Conservation (phyloP, 2,888 invertebrate species). For the Andrena marginata region DNA sequence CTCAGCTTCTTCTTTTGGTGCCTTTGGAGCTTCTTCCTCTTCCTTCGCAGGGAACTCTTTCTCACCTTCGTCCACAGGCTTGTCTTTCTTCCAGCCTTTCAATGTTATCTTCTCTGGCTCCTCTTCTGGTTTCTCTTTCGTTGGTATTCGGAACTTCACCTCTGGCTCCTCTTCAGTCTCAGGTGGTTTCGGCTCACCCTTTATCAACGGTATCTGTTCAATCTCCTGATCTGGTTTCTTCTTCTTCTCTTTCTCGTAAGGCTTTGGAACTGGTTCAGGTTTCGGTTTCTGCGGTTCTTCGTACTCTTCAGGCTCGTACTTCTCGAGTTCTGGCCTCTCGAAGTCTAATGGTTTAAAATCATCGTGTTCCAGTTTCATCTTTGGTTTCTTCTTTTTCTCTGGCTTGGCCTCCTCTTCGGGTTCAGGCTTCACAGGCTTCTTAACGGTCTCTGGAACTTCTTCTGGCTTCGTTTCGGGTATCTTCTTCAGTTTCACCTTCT, state of each 20-base stretch:
- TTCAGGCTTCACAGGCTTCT: conserved; percentile 74
- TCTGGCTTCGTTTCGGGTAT: conserved; percentile 79
- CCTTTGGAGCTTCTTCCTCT: conserved; percentile 61
- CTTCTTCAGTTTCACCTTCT: conserved; percentile 83
- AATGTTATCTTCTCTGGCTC: conserved; percentile 81
- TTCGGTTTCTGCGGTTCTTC: conserved; percentile 81
- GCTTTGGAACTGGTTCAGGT: conserved; percentile 77
- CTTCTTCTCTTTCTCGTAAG: conserved; percentile 76
- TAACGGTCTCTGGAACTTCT: conserved; percentile 77
- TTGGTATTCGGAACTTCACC: conserved; percentile 83
- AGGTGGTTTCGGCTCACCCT: conserved; percentile 83
- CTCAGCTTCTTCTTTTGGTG: conserved; percentile 70
- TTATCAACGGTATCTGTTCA: conserved; percentile 81
- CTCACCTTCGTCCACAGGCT: conserved; percentile 75
- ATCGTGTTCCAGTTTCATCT: conserved; percentile 76
- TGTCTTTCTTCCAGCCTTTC: conserved; percentile 81
- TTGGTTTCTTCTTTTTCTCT: conserved; percentile 72
- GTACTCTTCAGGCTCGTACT: conserved; percentile 77
- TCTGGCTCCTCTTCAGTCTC: conserved; percentile 85
- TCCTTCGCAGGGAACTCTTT: conserved; percentile 76
- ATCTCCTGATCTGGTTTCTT: conserved; percentile 80
- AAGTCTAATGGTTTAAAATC: conserved; percentile 80
- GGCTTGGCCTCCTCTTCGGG: conserved; percentile 72
- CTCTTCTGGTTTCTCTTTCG: conserved; percentile 79
- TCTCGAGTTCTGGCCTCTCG: conserved; percentile 82